A percentile compares a stretch with the other conserved stretches of the same genome.
Conservation (phyloP, 2,888 invertebrate genomes). For the Rapana venosa region DNA sequence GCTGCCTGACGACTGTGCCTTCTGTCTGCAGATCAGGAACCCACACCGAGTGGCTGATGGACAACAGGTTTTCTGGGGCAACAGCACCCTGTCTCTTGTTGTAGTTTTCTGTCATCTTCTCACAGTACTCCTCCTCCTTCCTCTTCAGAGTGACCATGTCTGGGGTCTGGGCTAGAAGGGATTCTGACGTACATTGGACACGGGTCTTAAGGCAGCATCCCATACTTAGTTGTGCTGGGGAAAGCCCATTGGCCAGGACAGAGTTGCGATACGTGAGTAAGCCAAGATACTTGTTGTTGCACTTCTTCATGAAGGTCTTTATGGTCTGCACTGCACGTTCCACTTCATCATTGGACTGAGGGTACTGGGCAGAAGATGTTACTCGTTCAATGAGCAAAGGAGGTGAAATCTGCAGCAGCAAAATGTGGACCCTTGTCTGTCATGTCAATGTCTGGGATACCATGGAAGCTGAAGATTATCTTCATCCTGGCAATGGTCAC, state of each 20-base stretch:
- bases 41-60: background rate
- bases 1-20: background rate
- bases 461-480: background rate
- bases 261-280: background rate
- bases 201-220: background rate
- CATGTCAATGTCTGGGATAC: background rate
- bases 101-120: background rate
- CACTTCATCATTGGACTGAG: background rate
- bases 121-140: background rate
- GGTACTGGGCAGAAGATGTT: background rate
- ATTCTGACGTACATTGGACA: background rate
- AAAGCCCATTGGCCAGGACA: background rate
- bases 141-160: background rate
- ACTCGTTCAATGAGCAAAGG: background rate
- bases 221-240: background rate
- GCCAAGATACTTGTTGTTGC: background rate
- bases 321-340: constrained; percentile 9
- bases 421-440: background rate
- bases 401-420: background rate
- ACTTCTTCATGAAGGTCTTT: background rate
- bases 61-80: background rate
- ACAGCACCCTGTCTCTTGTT: background rate
- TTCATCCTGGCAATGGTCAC: background rate
- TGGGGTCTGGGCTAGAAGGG: background rate
- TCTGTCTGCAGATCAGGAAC: background rate